phyloP scores from a whole-genome alignment of 2,888 invertebrate species.

The Phengaris alcon region DNA sequence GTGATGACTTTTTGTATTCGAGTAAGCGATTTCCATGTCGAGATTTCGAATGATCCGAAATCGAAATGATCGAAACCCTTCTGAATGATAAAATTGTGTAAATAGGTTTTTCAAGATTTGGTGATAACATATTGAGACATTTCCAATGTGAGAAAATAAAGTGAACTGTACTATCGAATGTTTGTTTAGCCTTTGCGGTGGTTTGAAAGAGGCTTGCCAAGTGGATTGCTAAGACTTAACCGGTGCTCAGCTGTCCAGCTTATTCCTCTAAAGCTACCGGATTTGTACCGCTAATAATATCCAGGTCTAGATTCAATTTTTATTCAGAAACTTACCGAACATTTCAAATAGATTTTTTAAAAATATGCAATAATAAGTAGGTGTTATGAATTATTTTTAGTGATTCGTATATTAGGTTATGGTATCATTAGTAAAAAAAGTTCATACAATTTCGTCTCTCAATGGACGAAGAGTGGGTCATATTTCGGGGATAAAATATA shows the following conservation, averaged over 20 bases:
- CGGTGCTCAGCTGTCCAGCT: slow-evolving; percentile 18
- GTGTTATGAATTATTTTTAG: neutral
- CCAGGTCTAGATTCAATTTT: slow-evolving; percentile 7
- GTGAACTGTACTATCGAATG: slow-evolving; percentile 31
- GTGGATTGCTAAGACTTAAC: slow-evolving; percentile 35
- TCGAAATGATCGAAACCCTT: too few species aligned
- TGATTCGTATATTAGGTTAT: neutral
- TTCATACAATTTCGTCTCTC: too few species aligned
- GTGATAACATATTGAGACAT: neutral
- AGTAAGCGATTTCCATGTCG: neutral
- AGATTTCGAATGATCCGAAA: too few species aligned
- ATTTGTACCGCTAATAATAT: slow-evolving; percentile 8
- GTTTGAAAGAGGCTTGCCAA: slow-evolving; percentile 39
- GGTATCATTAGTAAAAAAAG: too few species aligned
- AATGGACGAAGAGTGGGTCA: neutral
- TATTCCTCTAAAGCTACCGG: slow-evolving; percentile 21
- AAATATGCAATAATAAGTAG: neutral
- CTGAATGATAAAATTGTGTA: too few species aligned
- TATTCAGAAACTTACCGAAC: neutral
- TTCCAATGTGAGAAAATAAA: neutral
- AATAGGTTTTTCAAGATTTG: too few species aligned
- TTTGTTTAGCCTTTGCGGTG: slow-evolving; percentile 40
- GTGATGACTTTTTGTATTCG: neutral
- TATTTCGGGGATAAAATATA: too few species aligned
- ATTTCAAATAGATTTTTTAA: neutral